These are phyloP conservation scores for Hippocampus zosterae DNA, from an alignment of 2,113 vertebrate species.

Conservation along the genomic window DNA sequence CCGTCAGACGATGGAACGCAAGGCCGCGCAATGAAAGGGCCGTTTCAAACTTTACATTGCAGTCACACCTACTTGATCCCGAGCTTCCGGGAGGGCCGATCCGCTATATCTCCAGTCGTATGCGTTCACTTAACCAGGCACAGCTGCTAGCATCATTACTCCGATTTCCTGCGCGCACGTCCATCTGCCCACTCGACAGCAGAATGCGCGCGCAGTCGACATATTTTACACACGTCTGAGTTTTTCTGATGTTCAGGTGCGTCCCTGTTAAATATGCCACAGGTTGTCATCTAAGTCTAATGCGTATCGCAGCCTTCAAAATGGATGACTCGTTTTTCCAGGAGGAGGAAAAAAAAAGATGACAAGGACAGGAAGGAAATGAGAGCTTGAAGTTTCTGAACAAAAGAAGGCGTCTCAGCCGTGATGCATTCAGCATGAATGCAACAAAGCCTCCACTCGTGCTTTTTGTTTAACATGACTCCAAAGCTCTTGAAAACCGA, in stretches of 20 bases:
- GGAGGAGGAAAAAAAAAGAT: conserved; percentile 3
- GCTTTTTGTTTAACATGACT: conserved; percentile 46
- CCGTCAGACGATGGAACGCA: background rate
- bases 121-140: conserved; percentile 69
- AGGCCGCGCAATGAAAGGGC: background rate
- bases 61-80: conserved; percentile 50
- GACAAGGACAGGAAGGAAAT: conserved; percentile 17
- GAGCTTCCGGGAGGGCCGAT: conserved; percentile 53
- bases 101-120: conserved; percentile 58
- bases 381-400: conserved; percentile 27
- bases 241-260: conserved; percentile 61
- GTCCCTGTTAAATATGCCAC: conserved; percentile 59
- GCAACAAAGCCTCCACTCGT: conserved; percentile 64
- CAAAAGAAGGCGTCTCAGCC: conserved; percentile 27
- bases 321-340: conserved; percentile 8
- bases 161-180: conserved; percentile 60
- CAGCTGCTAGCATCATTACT: conserved; percentile 73
- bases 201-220: conserved; percentile 42
- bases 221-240: conserved; percentile 60
- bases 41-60: conserved; percentile 34
- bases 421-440: conserved; percentile 46
- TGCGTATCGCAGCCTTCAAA: conserved; percentile 44
- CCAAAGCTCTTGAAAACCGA: conserved; percentile 60
- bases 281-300: conserved; percentile 48
- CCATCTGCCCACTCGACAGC: conserved; percentile 39